These are phyloP conservation scores for Schizothorax lantsangensis DNA, from an alignment of 2,797 vertebrate species.

Conservation along the genomic window DNA sequence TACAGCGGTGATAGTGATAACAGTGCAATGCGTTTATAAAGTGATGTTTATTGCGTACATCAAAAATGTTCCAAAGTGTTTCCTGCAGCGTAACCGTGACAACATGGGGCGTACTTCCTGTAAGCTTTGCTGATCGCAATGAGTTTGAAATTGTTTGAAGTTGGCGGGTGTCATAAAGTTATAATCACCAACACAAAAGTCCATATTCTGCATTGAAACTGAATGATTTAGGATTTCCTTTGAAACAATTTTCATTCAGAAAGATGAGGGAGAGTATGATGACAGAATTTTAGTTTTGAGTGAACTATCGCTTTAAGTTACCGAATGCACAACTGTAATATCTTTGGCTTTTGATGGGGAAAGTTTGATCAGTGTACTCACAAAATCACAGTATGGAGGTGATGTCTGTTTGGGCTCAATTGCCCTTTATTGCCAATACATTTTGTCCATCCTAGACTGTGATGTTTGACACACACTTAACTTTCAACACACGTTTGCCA, in stretches of 20 bases:
- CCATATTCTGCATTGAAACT: neutral
- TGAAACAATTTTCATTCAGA: neutral
- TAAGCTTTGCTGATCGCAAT: neutral
- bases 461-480: conserved; percentile 3
- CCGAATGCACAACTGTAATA: neutral
- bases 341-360: neutral
- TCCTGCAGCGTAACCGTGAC: conserved; percentile 16
- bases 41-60: conserved; percentile 12
- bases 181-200: conserved; percentile 1
- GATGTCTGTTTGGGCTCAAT: neutral
- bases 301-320: neutral
- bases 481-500: neutral
- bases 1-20: conserved; percentile 22
- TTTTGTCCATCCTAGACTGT: neutral
- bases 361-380: neutral
- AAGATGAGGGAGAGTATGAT: neutral
- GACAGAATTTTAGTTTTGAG: neutral
- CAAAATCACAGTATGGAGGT: neutral
- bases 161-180: neutral
- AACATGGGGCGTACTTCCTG: neutral
- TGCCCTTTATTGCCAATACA: neutral
- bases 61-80: conserved; percentile 2
- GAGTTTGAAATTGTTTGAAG: neutral
- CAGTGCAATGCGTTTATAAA: neutral
- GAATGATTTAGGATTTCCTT: neutral